Base-by-base conservation (phyloP, 2,888 invertebrate species). In the Clostera curtula region DNA sequence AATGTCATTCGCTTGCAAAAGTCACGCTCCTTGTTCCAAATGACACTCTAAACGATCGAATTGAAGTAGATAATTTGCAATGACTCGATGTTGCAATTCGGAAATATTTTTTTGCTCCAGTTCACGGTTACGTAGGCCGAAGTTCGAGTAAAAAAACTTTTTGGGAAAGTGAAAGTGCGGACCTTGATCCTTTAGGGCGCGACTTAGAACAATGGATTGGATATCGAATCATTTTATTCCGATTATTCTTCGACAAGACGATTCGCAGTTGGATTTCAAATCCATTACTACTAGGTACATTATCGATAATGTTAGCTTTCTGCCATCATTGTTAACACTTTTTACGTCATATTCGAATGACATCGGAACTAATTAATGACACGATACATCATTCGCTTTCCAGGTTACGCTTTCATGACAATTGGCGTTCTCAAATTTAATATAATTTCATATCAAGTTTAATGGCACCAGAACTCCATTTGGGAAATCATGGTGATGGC, bases 1-100 rank as follows among this genome's bases (percentile, higher is more conserved):
- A 72, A 70, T 70, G 72, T 69, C 67, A 63, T 62, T 6, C 56
- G 49, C 65, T 80, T 80, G 62, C 76, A 57, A 75, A 70, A 80
- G 75, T 75, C 77, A 76, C 77, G 76, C 69, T 53, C 55, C 52
- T 49, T 55, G 56, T 56, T 55, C 59, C 51, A 57, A 72, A 63
- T 62, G 68, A 70, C 69, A 72, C 65, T 71, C 43, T 47, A 55
- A 63, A 66, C 63, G 51, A 51, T 53, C 56, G 56, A 71, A 66
- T 59, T 66, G 53, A 54, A 50, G 38, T 51, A 49, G 54, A 57
- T 63, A 66, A 64, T 65, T 62, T 46, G 48, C 61, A 63, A 66
- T 64, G 56, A 55, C 45, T 36, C 10, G 37, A 41, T 69, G 63
- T 51, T 53, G 67, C 62, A 68, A 70, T 56, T 40, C 44, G 36